A percentile compares a stretch with the other conserved stretches of the same genome.
phyloP scores from a whole-genome alignment of 2,888 invertebrate species.

The Thera britannica region DNA sequence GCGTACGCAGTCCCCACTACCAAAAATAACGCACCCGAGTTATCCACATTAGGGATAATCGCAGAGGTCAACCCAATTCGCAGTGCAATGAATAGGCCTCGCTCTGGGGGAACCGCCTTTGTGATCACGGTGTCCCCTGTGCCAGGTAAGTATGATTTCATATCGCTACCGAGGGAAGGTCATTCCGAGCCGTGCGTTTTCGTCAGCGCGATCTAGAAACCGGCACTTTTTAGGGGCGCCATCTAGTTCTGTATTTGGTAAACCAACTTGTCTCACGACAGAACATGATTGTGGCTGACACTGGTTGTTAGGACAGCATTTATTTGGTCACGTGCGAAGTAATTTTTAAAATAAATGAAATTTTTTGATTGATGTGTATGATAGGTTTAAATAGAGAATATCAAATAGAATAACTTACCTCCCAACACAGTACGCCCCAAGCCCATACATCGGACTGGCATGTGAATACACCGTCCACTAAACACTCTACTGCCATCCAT shows the following conservation, averaged over 20 bases:
- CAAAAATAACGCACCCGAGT: slow-evolving; percentile 22
- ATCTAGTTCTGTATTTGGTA: slow-evolving; percentile 9
- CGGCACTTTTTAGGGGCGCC: slow-evolving; percentile 18
- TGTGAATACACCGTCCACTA: slow-evolving; percentile 98
- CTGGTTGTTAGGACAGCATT: background rate
- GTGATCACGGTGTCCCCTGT: slow-evolving; percentile 27
- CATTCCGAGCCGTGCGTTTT: slow-evolving; percentile 14
- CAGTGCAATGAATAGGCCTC: slow-evolving; percentile 23
- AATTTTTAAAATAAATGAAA: no score
- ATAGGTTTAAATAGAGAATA: background rate
- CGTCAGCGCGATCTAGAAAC: slow-evolving; percentile 26
- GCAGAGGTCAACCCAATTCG: slow-evolving; percentile 20
- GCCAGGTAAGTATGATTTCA: slow-evolving; percentile 23
- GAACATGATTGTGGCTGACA: background rate
- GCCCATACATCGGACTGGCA: slow-evolving; percentile 99
- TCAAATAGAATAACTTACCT: slow-evolving; percentile 69
- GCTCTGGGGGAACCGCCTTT: slow-evolving; percentile 28
- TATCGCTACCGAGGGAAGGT: background rate
- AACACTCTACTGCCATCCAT: slow-evolving; percentile 99
- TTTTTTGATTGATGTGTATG: background rate
- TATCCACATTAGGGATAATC: slow-evolving; percentile 20
- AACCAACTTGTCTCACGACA: slow-evolving; percentile 15
- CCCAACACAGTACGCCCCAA: slow-evolving; percentile 97
- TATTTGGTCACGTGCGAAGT: background rate
- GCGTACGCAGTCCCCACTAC: slow-evolving; percentile 25